Conservation (phyloP, 2,888 invertebrate species). For the Tachystola acroxantha region DNA sequence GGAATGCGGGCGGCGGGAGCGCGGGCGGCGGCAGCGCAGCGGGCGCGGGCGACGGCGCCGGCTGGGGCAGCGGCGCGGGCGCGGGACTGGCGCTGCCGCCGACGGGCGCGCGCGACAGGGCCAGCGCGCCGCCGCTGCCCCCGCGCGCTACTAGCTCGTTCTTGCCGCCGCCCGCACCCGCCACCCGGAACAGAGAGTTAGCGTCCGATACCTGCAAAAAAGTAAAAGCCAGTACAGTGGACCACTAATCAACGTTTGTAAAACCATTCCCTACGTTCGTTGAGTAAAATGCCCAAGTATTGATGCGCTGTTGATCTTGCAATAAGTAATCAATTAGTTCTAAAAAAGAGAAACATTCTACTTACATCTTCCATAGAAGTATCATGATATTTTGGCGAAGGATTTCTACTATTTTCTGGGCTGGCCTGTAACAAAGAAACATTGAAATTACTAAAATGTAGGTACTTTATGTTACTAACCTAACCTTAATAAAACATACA, state of each 20-base stretch:
- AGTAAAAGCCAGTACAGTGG: not conserved
- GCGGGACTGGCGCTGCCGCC: constrained; percentile 81
- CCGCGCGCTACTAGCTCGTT: constrained; percentile 80
- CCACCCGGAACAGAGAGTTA: constrained; percentile 71
- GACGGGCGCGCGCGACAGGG: constrained; percentile 79
- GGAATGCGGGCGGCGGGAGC: constrained; percentile 80
- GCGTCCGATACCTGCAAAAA: constrained; percentile 62
- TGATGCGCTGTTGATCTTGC: too few species aligned
- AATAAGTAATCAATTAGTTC: too few species aligned
- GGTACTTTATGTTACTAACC: too few species aligned
- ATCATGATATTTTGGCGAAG: constrained; percentile 70
- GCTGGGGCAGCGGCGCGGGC: constrained; percentile 82
- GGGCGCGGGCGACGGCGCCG: constrained; percentile 84
- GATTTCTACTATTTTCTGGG: constrained; percentile 72
- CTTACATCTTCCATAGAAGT: constrained; percentile 73
- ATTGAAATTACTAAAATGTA: not conserved
- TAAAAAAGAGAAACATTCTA: too few species aligned
- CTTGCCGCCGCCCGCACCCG: constrained; percentile 85
- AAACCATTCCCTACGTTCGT: too few species aligned
- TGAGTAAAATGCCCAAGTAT: too few species aligned
- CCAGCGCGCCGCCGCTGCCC: constrained; percentile 80
- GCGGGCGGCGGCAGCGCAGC: constrained; percentile 82
- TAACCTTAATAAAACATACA: too few species aligned
- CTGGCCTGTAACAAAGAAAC: constrained; percentile 63
- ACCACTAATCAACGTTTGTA: too few species aligned